phyloP scores from a whole-genome alignment of 2,888 invertebrate species.

The Yponomeuta malinellus region DNA sequence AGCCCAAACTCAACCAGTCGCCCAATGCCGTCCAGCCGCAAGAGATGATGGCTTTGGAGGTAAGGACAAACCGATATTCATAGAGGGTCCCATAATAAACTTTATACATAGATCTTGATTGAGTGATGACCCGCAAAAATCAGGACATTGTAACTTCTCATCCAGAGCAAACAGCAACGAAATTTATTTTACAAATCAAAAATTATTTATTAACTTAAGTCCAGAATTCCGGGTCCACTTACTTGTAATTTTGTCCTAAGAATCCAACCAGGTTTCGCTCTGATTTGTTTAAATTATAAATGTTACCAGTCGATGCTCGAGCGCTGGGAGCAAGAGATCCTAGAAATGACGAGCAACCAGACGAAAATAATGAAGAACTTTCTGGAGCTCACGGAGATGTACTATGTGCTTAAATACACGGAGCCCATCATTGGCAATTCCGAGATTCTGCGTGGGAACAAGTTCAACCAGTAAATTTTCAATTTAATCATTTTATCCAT shows the following conservation, averaged over 20 bases:
- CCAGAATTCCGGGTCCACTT: too few species aligned
- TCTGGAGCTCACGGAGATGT: conserved; percentile 47
- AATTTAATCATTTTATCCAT: neutral
- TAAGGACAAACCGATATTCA: conserved; percentile 33
- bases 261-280: too few species aligned
- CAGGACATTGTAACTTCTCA: too few species aligned
- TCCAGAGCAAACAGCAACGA: too few species aligned
- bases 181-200: too few species aligned
- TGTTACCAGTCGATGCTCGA: conserved; percentile 29
- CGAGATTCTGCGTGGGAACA: conserved; percentile 10
- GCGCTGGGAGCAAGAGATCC: conserved; percentile 50
- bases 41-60: conserved; percentile 87
- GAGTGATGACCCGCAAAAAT: too few species aligned
- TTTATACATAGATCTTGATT: too few species aligned
- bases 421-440: conserved; percentile 46
- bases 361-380: conserved; percentile 39
- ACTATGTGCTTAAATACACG: conserved; percentile 45
- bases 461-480: neutral
- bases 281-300: too few species aligned
- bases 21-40: conserved; percentile 80
- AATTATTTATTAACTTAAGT: too few species aligned
- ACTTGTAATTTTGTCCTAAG: too few species aligned
- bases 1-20: conserved; percentile 77
- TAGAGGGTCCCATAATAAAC: neutral
- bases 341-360: conserved; percentile 43